phyloP scores from a whole-genome alignment of 1,140 invertebrate species.

The Gonioctena quinquepunctata region DNA sequence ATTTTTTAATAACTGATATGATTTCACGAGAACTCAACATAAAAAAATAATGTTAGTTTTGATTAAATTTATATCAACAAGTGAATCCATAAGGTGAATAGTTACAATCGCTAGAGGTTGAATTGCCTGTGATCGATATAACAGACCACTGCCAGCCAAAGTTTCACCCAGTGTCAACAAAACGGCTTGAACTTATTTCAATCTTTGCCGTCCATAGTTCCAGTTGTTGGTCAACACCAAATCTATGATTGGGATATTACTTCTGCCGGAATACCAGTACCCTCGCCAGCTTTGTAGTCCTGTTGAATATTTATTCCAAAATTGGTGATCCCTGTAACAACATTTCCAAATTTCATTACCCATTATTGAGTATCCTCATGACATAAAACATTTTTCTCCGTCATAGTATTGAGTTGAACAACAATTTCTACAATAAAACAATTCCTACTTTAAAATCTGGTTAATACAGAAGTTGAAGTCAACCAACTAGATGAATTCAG shows the following conservation, averaged over 20 bases:
- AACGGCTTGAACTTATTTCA: conserved; percentile 17
- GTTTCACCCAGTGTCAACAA: conserved; percentile 19
- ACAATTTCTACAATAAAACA: too few relatives aligned
- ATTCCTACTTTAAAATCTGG: too few relatives aligned
- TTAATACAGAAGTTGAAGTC: too few relatives aligned
- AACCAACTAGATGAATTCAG: too few relatives aligned
- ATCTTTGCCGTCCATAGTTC: conserved; percentile 18
- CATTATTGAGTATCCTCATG: too few relatives aligned
- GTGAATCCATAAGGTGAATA: conserved; percentile 20
- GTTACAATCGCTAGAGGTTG: conserved; percentile 1
- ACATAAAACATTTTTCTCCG: too few relatives aligned
- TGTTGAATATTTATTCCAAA: neutral
- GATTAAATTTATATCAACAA: conserved; percentile 21
- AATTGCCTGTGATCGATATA: conserved; percentile 17
- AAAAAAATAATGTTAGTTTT: too few relatives aligned
- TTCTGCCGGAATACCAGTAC: conserved; percentile 15
- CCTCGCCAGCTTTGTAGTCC: neutral
- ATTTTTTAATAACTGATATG: too few relatives aligned
- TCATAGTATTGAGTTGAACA: too few relatives aligned
- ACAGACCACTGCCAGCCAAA: conserved; percentile 15
- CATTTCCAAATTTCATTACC: too few relatives aligned
- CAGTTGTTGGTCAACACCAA: conserved; percentile 12
- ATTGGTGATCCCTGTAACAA: neutral
- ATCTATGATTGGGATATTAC: conserved; percentile 19
- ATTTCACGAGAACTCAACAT: too few relatives aligned